Conservation (phyloP, 2,888 invertebrate genomes). For the Epinotia ramella region DNA sequence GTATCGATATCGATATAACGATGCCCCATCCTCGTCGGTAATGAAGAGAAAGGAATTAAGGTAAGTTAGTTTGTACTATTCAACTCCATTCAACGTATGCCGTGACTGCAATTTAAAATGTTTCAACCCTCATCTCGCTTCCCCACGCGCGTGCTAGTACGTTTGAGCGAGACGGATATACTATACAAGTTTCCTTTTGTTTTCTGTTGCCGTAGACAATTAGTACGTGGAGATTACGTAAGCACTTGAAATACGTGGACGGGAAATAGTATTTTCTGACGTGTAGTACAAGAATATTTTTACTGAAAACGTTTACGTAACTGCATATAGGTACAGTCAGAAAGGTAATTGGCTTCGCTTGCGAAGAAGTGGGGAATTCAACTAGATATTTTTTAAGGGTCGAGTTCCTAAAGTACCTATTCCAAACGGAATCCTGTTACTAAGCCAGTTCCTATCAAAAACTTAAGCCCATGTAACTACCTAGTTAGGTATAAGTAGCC, state of each 20-base stretch:
- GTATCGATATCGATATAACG: neutral
- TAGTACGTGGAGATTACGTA: neutral
- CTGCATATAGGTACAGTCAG: too few species aligned
- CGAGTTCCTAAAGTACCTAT: too few species aligned
- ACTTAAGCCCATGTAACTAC: too few species aligned
- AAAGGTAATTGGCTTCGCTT: too few species aligned
- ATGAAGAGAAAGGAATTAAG: slow-evolving; percentile 27
- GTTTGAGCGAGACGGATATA: neutral
- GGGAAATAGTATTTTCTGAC: too few species aligned
- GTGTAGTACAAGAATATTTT: too few species aligned
- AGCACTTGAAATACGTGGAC: neutral
- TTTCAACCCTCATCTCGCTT: neutral
- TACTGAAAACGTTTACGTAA: too few species aligned
- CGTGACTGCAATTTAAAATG: slow-evolving; percentile 25
- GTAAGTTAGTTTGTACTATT: slow-evolving; percentile 31
- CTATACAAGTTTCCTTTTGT: neutral
- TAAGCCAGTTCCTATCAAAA: too few species aligned
- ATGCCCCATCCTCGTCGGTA: slow-evolving; percentile 2
- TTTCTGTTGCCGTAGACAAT: neutral
- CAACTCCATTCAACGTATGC: slow-evolving; percentile 9
- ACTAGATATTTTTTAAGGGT: too few species aligned
- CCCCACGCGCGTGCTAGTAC: neutral
- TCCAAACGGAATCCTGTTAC: too few species aligned
- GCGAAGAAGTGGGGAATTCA: too few species aligned
- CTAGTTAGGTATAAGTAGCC: too few species aligned